Evolutionary conservation across 2,888 invertebrate species (phyloP), one percentile per base, ranked within the genome.

Genomic region (Paralinhomoeus sp.): DNA sequence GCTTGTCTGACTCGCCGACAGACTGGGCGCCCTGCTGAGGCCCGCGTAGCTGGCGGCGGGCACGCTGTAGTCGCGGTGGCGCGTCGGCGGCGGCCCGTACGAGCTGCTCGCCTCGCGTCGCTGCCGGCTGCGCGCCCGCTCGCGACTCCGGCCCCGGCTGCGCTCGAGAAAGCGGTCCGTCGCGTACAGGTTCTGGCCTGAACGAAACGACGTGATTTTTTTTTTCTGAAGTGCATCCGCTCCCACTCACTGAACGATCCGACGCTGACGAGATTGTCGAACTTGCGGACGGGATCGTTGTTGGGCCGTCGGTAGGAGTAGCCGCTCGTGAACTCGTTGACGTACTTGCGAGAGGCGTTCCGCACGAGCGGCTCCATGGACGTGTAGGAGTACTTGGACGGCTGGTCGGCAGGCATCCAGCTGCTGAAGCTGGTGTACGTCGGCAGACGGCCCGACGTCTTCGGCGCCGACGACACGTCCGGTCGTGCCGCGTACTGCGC

Each of bases 141-240:
- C 57, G 46, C 59, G 57, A 41, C 59, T 56, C 31, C 59, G 55
- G 37, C 55, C 54, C 44, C 59, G 55, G 13, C 55, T 55, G 40
- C 59, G 55, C 46, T 59, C 58, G 34, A 59, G 50, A 46, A 60
- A 48, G 7, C 59, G 52, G 37, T 50, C 53, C 15, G 59, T 56
- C 7, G 59, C 51, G 43, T 59, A 59, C 24, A 59, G 53, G 40
- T 54, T 56, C 31, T 31, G 18, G 12, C 18, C 1, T 41, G 35
- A n/a, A 22, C 13, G 27, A 33, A 20, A 31, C 2, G 18, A 17
- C 21, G 17, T 22, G 42, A 17, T 21, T 15, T 17, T 20, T 5
- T 34, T 15, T n/a, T n/a, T 27, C 12, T 27, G 5, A 27, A 12
- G 12, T 27, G 27, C 7, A 27, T 9, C 12, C 27, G 27, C 27